phyloP scores from a whole-genome alignment of 23 tunicate species.

The Halocynthia aurantium region DNA sequence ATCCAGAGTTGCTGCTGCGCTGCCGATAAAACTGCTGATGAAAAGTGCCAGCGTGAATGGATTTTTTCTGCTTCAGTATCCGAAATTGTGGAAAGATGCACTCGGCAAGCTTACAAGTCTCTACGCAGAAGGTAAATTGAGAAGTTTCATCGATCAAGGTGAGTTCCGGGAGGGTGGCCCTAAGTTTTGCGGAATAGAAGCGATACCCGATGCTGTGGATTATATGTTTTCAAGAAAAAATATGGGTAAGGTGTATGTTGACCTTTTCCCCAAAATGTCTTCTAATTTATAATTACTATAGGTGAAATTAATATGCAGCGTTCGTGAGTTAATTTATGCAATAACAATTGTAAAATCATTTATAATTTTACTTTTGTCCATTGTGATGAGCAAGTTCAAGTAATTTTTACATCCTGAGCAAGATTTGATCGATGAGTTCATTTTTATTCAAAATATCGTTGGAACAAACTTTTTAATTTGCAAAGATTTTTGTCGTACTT shows the following conservation, averaged over 20 bases:
- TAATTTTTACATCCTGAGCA: too few species aligned
- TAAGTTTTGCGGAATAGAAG: conserved; percentile 69
- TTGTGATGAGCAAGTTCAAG: too few species aligned
- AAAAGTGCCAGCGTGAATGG: conserved; percentile 91
- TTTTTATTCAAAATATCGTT: too few species aligned
- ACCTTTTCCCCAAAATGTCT: conserved; percentile 9
- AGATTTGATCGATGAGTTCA: too few species aligned
- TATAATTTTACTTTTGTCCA: too few species aligned
- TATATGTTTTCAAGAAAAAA: conserved; percentile 88
- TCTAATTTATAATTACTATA: conserved; percentile 2
- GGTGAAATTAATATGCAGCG: not conserved
- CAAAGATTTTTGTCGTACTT: too few species aligned
- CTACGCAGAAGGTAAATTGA: conserved; percentile 22
- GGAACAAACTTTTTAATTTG: too few species aligned
- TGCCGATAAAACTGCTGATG: conserved; percentile 90
- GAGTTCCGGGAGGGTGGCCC: conserved; percentile 35
- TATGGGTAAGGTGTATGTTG: conserved; percentile 86
- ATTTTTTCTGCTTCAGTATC: conserved; percentile 86
- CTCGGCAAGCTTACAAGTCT: conserved; percentile 38
- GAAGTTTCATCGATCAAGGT: conserved; percentile 50
- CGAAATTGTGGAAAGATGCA: conserved; percentile 46
- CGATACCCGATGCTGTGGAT: conserved; percentile 83
- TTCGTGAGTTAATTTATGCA: not conserved
- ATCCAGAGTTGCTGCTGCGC: conserved; percentile 76
- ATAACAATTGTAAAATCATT: not conserved